Evolutionary conservation across 2,797 vertebrate genomes (phyloP).

Genomic region (Squalus acanthias): DNA sequence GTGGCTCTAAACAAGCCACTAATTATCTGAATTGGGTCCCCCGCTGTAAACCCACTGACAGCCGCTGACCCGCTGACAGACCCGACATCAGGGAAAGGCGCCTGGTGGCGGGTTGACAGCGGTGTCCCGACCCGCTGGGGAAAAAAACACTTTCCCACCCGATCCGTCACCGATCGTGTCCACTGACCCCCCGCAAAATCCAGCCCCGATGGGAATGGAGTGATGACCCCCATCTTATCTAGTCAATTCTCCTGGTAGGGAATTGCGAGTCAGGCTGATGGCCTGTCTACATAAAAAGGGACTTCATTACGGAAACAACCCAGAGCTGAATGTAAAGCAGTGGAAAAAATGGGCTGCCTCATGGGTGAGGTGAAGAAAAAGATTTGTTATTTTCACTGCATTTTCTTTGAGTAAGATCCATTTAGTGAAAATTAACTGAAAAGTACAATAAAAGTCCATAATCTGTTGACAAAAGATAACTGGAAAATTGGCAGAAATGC

Average conservation of each 20-base stretch:
- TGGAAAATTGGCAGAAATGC: background rate
- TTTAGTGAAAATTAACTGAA: background rate
- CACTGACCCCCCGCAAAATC: too few relatives aligned
- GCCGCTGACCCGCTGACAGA: too few relatives aligned
- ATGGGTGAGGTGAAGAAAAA: background rate
- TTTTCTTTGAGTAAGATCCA: background rate
- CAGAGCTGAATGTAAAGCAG: background rate
- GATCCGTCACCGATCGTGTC: too few relatives aligned
- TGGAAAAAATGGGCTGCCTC: background rate
- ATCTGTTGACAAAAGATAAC: background rate
- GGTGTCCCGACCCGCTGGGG: too few relatives aligned
- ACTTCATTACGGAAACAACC: background rate
- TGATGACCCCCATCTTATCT: background rate
- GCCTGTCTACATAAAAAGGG: background rate
- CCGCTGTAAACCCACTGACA: too few relatives aligned
- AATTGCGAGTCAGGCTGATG: background rate
- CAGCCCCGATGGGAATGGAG: background rate
- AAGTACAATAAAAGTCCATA: background rate
- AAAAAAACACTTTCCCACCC: too few relatives aligned
- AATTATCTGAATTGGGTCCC: too few relatives aligned
- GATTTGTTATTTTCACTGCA: background rate
- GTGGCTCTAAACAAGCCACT: too few relatives aligned
- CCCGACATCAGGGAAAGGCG: too few relatives aligned
- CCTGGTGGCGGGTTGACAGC: too few relatives aligned
- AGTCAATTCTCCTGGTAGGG: background rate